Conservation (phyloP, 2,113 vertebrate genomes). For the Podocnemis expansa region DNA sequence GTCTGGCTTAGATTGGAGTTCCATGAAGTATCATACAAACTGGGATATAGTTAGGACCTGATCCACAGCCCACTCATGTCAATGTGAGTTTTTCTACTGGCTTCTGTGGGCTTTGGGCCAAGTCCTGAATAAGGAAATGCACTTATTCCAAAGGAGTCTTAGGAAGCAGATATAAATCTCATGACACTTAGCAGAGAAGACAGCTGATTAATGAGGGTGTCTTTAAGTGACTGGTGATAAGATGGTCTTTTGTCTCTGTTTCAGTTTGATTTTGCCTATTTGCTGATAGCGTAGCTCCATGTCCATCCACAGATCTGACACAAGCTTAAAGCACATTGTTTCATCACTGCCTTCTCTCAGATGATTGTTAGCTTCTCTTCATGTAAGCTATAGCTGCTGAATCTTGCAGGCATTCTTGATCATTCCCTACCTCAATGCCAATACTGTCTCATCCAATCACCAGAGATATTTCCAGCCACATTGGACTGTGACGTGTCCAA, state of each 20-base stretch:
- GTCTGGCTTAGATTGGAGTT: neutral
- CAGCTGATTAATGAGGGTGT: rapidly evolving
- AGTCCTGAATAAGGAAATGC: neutral
- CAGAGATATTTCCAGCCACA: constrained; percentile 7
- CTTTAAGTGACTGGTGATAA: neutral
- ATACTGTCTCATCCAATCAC: constrained; percentile 10
- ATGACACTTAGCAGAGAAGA: neutral
- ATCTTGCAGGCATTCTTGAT: neutral
- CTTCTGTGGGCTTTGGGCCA: neutral
- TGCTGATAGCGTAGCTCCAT: neutral
- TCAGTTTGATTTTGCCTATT: rapidly evolving
- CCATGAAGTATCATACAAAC: neutral
- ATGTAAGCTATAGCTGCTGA: neutral
- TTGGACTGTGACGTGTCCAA: neutral
- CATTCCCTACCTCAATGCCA: neutral
- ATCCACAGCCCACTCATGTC: neutral
- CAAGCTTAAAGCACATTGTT: neutral
- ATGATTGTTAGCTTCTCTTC: neutral
- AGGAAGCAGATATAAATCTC: rapidly evolving
- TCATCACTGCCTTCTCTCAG: neutral
- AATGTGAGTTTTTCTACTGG: neutral
- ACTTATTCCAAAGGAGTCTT: neutral
- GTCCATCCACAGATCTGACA: neutral
- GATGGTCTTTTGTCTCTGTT: rapidly evolving
- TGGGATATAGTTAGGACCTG: neutral